phyloP scores from a whole-genome alignment of 2,888 invertebrate species.

The Ormyrus thymus region DNA sequence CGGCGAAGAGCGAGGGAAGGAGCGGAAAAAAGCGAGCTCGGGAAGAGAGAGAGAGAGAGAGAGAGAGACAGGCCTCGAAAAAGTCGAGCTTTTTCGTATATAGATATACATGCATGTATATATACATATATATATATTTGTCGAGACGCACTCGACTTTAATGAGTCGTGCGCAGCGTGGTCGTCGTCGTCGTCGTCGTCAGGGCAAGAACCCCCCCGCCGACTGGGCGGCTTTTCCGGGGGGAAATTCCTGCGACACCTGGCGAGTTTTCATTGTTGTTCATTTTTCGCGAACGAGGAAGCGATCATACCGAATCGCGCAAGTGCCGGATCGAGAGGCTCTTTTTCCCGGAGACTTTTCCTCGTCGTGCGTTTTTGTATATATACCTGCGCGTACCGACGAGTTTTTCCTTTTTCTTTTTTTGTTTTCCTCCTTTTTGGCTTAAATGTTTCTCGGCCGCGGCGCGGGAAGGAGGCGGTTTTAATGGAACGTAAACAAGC shows the following conservation, averaged over 20 bases:
- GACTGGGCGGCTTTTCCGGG: too few relatives aligned
- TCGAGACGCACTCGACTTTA: constrained; percentile 36
- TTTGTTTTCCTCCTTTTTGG: background rate
- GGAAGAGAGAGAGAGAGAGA: background rate
- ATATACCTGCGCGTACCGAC: background rate
- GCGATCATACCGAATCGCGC: background rate
- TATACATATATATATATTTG: background rate
- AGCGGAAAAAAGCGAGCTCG: background rate
- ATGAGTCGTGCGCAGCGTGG: constrained; percentile 23
- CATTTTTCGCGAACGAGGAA: background rate
- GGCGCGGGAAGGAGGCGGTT: too few relatives aligned
- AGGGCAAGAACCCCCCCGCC: too few relatives aligned
- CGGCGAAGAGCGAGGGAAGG: background rate
- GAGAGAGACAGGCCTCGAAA: background rate
- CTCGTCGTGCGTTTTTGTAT: constrained; percentile 4
- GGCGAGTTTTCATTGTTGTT: background rate
- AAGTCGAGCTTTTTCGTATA: constrained; percentile 24
- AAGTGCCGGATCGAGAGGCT: background rate
- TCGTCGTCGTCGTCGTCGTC: too few relatives aligned
- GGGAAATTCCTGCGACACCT: too few relatives aligned
- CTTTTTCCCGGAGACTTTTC: constrained; percentile 11
- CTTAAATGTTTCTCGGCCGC: background rate
- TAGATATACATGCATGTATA: too few relatives aligned
- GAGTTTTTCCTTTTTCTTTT: constrained; percentile 14
- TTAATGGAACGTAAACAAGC: too few relatives aligned